Evolutionary conservation across 2,113 vertebrate genomes (phyloP).

Genomic region (Leucopternis melanops): DNA sequence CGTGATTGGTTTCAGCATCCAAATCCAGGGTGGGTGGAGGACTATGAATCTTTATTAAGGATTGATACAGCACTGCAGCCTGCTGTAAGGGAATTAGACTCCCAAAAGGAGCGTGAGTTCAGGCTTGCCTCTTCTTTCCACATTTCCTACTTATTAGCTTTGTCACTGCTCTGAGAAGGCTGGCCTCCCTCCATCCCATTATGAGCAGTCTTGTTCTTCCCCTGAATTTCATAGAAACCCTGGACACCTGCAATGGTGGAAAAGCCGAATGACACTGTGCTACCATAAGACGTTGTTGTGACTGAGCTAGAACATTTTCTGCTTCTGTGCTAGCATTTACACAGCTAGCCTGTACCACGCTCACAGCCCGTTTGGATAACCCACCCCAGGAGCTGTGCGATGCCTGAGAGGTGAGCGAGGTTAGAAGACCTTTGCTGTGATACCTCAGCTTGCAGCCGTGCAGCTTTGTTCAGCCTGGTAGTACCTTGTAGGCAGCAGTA

Average conservation of each 20-base stretch:
- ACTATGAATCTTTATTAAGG: background rate
- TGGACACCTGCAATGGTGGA: background rate
- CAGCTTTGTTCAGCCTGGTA: background rate
- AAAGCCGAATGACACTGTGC: background rate
- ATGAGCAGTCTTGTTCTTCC: background rate
- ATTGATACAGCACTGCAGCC: background rate
- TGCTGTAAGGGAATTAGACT: background rate
- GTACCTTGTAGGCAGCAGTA: background rate
- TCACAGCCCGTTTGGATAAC: background rate
- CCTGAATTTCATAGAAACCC: background rate
- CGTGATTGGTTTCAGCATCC: background rate
- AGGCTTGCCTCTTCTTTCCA: background rate
- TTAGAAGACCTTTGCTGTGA: background rate
- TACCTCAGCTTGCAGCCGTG: accelerated
- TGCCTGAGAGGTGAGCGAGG: background rate
- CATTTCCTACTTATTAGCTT: background rate
- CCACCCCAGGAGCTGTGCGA: background rate
- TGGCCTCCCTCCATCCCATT: background rate
- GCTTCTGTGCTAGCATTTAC: background rate
- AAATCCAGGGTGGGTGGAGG: background rate
- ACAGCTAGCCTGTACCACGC: background rate
- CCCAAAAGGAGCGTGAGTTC: background rate
- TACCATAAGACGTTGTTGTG: background rate
- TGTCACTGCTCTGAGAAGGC: background rate
- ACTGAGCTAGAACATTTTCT: background rate